These are phyloP conservation scores for Ostrea denselamellosa DNA, from an alignment of 1,140 invertebrate genomes.

Conservation along the genomic window DNA sequence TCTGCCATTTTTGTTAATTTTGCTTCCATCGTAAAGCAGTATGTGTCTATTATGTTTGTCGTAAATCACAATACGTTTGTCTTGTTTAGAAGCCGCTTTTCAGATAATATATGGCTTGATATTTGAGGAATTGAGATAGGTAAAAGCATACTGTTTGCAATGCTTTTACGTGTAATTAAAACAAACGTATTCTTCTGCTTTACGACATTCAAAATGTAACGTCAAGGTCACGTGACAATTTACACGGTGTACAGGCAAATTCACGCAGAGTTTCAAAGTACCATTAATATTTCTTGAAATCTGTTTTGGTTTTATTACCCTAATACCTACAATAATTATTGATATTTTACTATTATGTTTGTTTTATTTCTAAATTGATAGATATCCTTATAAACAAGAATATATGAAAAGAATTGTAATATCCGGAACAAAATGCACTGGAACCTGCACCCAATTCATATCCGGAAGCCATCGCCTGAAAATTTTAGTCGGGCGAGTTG, in stretches of 20 bases:
- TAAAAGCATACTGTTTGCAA: neutral
- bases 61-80: conserved; percentile 6
- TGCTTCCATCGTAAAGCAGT: conserved; percentile 54
- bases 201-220: neutral
- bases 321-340: too few relatives aligned
- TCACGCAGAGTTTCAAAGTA: neutral
- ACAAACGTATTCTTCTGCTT: neutral
- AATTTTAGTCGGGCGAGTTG: conserved; percentile 54
- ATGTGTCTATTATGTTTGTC: neutral
- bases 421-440: neutral
- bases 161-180: neutral
- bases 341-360: too few relatives aligned
- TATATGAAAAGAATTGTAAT: neutral
- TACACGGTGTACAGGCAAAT: neutral
- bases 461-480: conserved; percentile 55
- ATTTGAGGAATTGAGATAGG: neutral
- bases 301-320: neutral
- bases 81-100: too few relatives aligned
- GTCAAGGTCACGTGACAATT: conserved; percentile 12
- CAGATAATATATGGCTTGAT: too few relatives aligned
- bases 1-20: conserved; percentile 68
- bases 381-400: too few relatives aligned
- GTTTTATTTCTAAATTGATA: too few relatives aligned
- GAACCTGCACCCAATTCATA: conserved; percentile 3
- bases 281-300: neutral